Conservation (phyloP, 2,797 vertebrate species). For the Microtus obscurus region DNA sequence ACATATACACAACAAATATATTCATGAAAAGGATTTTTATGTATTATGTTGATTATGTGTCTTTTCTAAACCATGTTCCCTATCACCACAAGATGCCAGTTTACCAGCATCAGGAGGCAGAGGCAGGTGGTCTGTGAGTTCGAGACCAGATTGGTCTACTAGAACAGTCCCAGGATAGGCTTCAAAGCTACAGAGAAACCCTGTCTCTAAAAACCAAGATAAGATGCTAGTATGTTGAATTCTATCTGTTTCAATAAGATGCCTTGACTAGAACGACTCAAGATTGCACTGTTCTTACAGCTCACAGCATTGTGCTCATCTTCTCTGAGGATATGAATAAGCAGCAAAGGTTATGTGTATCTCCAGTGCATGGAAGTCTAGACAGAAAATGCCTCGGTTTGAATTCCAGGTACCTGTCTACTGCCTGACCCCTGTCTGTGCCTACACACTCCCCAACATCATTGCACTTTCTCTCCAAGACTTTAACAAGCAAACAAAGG, state of each 20-base stretch:
- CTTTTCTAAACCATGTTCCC: background rate
- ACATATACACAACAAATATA: background rate
- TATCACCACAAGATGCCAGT: background rate
- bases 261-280: background rate
- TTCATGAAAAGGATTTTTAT: background rate
- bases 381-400: background rate
- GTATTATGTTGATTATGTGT: background rate
- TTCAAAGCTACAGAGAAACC: too few species aligned
- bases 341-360: background rate
- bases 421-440: background rate
- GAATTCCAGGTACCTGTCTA: background rate
- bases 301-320: background rate
- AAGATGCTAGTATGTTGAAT: background rate
- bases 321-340: conserved; percentile 1
- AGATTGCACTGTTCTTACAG: background rate
- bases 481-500: background rate
- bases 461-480: background rate
- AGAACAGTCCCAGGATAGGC: too few species aligned
- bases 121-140: too few species aligned
- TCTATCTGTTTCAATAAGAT: background rate
- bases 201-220: too few species aligned
- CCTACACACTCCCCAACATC: background rate
- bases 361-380: background rate
- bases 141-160: too few species aligned
- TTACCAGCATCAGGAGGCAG: too few species aligned